Evolutionary conservation across 2,797 vertebrate genomes (phyloP).

Genomic region (Eidolon dupreanum): DNA sequence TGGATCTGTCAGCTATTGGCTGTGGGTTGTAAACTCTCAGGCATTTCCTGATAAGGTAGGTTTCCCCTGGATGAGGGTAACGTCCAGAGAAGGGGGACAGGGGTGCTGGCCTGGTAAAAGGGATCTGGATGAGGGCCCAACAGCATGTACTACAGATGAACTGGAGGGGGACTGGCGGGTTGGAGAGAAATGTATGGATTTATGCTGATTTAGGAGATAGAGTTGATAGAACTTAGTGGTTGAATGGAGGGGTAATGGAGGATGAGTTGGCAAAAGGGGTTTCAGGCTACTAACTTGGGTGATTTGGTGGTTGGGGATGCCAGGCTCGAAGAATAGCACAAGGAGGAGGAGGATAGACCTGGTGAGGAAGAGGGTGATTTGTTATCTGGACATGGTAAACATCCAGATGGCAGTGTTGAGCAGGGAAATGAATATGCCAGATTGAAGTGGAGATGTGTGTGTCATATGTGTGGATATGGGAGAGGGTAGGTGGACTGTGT

Average conservation of each 20-base stretch:
- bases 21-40: not conserved
- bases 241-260: not conserved
- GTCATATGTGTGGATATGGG: not conserved
- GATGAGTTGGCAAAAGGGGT: not conserved
- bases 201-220: not conserved
- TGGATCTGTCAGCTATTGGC: not conserved
- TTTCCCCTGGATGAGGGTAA: not conserved
- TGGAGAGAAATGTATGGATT: not conserved
- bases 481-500: not conserved
- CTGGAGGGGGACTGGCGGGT: not conserved
- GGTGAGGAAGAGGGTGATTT: not conserved
- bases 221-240: not conserved
- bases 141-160: not conserved
- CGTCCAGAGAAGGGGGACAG: not conserved
- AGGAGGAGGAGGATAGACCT: not conserved
- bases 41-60: not conserved
- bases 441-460: not conserved
- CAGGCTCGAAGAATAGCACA: not conserved
- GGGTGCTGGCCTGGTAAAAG: not conserved
- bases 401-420: not conserved
- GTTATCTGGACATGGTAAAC: not conserved
- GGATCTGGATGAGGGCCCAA: not conserved
- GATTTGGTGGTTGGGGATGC: not conserved
- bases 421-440: not conserved
- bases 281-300: not conserved